Evolutionary conservation across 1,140 invertebrate genomes (phyloP), one percentile per base, ranked within the genome.

Genomic region (Brachionus rubens): DNA sequence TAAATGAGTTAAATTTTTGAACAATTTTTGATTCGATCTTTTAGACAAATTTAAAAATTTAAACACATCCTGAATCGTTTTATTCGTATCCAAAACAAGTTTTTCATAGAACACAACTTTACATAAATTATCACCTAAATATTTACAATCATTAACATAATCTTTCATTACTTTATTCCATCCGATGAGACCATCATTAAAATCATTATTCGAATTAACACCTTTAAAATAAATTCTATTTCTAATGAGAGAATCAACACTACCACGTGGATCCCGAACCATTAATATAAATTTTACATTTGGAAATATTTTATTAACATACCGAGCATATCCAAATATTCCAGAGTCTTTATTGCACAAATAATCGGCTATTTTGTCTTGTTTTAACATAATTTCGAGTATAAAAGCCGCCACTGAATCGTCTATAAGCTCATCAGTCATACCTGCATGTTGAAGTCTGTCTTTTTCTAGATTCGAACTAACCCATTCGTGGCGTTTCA

Each of bases 301-400:
- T 6, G 90, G 89, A 80, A 90, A 91, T 54, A 88, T 78, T 78
- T 12, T 50, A 12, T 76, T 82, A 40, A 90, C 82, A 79, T 90
- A 90, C 72, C 91, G 90, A 79, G 95, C 92, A 86, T 95, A 94
- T 86, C 97, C 97, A 48, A 98, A 88, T 16, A 94, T 94, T 76
- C 97, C 89, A 21, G 96, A 96, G 87, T 99, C 96, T 86, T 99
- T 99, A 87, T 98, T 98, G 87, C 96, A 99, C 62, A 97, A 87
- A 56, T 91, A 87, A 65, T 81, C 79, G 14, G 96, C 94, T 10
- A 94, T 91, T 79, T 95, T 92, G 28, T 96, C 96, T 85, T 99
- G 95, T 21, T 75, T 41, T 14, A 75, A 33, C 14, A 75, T 14
- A 41, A 41, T 28, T 54, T 75, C 72, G 3, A 54, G 43, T 26